Base-by-base conservation (phyloP, 2,888 invertebrate genomes). In the Spilarctia lutea region DNA sequence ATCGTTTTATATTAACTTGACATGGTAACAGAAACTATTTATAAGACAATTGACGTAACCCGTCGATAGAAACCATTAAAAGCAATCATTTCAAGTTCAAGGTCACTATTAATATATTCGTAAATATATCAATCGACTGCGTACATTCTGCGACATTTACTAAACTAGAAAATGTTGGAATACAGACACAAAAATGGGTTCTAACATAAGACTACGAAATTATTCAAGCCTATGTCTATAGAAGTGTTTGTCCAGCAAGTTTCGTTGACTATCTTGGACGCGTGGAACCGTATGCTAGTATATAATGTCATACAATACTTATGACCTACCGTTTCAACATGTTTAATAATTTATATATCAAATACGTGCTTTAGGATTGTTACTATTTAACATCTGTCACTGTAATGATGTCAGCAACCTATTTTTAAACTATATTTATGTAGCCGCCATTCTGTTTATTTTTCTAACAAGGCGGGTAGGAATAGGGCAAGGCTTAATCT, bases 1-100 rank as follows among this genome's bases (percentile, higher is more conserved):
- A n/a, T 1, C 16, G 20, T 45, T 45, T 67, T 45, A 56, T 56
- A 33, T 6, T n/a, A 56, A 33, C 13, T 52, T 52, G 4, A 30
- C 27, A 60, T 39, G 8, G 27, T 60, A 56, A 69, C 56, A 35
- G 69, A 35, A 69, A 48, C 27, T 33, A 68, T 52, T 68, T 30
- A 7, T 56, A 27, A 63, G 27, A 39, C 16, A 30, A 20, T 30
- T 63, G 42, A 63, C 63, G 63, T 63, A 60, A 71, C 42, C 39
- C 42, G 35, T 68, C 24, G 33, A 68, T 24, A 30, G 24, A 33
- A 35, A 48, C 6, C 11, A 30, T 68, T 60, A 60, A 70, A 39
- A 42, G 48, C 35, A 60, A 27, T 60, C 60, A 27, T 60, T 60
- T n/a, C 24, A 56, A 56, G 52, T 56, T 56, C 52, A 56, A 56